phyloP scores from a whole-genome alignment of 2,113 vertebrate genomes.

The Ciconia boyciana region DNA sequence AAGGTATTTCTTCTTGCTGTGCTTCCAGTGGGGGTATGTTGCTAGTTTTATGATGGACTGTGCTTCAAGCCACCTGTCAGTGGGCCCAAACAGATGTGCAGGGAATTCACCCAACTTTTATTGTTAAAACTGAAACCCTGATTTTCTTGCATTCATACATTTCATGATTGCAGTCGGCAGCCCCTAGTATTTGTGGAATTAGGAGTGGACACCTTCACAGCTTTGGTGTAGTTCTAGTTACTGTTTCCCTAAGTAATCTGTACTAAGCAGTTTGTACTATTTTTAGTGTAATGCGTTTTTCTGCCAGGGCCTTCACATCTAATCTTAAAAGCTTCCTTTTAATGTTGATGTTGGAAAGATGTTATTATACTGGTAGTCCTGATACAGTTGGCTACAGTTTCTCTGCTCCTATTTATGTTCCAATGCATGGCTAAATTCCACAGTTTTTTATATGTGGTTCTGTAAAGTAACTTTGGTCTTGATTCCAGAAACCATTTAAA shows the following conservation, averaged over 20 bases:
- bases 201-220: neutral
- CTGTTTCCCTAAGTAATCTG: neutral
- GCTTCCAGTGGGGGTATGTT: neutral
- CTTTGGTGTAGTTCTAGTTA: neutral
- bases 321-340: neutral
- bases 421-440: neutral
- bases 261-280: neutral
- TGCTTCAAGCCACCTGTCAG: neutral
- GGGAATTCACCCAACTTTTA: neutral
- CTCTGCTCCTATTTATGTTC: neutral
- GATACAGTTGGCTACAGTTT: neutral
- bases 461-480: neutral
- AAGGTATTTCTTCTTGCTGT: neutral
- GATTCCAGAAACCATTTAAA: neutral
- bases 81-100: neutral
- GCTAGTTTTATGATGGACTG: neutral
- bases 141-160: neutral
- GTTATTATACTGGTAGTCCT: neutral
- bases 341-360: neutral
- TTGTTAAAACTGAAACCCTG: neutral
- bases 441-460: neutral
- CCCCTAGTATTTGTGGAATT: neutral
- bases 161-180: rapidly evolving
- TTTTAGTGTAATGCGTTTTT: neutral
- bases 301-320: neutral